These are phyloP conservation scores for western clawed frog (Xenopus tropicalis) DNA, from an alignment of 2,113 vertebrate species.

Conservation along the genomic window DNA sequence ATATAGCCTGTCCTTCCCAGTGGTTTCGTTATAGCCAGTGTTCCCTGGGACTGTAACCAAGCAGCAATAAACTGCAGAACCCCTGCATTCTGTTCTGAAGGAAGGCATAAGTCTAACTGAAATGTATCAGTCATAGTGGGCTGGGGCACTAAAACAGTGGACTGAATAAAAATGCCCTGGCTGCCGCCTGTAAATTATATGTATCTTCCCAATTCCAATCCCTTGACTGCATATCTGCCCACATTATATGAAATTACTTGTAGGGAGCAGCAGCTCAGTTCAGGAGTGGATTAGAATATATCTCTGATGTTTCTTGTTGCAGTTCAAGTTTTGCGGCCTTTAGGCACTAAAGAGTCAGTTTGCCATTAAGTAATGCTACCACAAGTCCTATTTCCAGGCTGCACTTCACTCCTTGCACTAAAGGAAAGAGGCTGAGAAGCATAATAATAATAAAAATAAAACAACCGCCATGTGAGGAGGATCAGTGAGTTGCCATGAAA, in stretches of 20 bases:
- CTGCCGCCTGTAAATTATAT: background rate
- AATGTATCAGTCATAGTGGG: background rate
- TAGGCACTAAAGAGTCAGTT: background rate
- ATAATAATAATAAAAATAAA: background rate
- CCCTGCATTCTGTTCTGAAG: background rate
- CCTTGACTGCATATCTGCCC: background rate
- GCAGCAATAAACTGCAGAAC: background rate
- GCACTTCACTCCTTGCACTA: background rate
- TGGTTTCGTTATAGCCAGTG: background rate
- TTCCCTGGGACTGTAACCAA: background rate
- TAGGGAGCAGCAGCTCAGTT: too few species aligned
- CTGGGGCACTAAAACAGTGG: background rate
- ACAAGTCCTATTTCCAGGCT: background rate
- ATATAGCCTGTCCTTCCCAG: background rate
- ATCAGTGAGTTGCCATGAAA: background rate
- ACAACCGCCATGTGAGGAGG: background rate
- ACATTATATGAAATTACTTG: background rate
- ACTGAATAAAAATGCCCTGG: slow-evolving; percentile 1
- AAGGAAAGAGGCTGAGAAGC: slow-evolving; percentile 2
- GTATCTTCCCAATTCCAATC: background rate
- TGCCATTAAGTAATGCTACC: background rate
- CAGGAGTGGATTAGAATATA: background rate
- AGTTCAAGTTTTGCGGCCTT: background rate
- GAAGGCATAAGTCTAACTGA: background rate
- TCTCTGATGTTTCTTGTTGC: background rate